Evolutionary conservation across 2,113 vertebrate species (phyloP).

Genomic region (Nipponia nippon): DNA sequence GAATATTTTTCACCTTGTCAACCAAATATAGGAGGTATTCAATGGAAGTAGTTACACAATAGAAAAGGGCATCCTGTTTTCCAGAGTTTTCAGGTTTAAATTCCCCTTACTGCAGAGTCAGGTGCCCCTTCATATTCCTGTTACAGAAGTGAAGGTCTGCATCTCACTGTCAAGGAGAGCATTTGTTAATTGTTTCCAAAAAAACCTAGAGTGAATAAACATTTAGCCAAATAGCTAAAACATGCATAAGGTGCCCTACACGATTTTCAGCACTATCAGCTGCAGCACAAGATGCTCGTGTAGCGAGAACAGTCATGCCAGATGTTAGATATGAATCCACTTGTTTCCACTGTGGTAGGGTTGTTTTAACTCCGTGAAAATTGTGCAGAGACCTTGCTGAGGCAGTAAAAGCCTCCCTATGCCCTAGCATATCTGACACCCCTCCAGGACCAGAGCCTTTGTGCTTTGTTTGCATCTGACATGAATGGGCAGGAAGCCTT

Average conservation of each 20-base stretch:
- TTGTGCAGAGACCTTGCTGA: background rate
- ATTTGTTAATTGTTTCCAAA: slow-evolving; percentile 11
- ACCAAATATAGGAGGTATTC: background rate
- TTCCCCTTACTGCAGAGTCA: background rate
- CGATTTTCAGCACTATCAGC: background rate
- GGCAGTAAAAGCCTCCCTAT: background rate
- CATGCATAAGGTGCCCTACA: background rate
- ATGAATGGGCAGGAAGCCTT: background rate
- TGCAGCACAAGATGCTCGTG: slow-evolving; percentile 16
- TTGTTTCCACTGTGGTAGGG: background rate
- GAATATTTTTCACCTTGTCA: background rate
- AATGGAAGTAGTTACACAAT: background rate
- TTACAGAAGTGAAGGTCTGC: background rate
- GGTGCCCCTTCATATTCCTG: background rate
- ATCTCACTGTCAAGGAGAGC: background rate
- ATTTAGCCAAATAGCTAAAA: slow-evolving; percentile 37
- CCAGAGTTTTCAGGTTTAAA: background rate
- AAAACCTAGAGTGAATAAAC: background rate
- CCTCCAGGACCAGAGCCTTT: background rate
- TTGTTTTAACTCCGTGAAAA: background rate
- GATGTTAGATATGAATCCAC: background rate
- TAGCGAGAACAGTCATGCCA: background rate
- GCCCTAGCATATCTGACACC: background rate
- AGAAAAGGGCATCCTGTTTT: background rate
- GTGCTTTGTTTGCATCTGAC: background rate